Conservation (phyloP, 2,888 invertebrate genomes). For the Bedellia somnulentella region DNA sequence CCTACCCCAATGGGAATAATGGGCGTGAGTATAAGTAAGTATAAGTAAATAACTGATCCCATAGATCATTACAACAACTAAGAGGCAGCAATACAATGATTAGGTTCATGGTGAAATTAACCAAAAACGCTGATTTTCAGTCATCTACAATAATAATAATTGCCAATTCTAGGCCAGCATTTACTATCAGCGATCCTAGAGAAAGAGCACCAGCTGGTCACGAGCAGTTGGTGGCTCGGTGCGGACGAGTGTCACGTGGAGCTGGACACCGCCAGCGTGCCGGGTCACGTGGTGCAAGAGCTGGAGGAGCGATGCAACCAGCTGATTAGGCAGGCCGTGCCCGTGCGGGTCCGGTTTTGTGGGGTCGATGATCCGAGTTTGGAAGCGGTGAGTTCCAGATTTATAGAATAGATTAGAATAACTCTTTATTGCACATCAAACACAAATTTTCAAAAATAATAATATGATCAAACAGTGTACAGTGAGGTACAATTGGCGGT, state of each 20-base stretch:
- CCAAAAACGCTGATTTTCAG: too few species aligned
- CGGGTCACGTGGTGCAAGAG: slow-evolving; percentile 42
- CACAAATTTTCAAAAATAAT: too few species aligned
- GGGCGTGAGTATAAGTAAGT: too few species aligned
- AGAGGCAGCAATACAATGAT: too few species aligned
- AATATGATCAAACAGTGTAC: too few species aligned
- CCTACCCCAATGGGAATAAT: too few species aligned
- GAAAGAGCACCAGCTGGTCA: slow-evolving; percentile 65
- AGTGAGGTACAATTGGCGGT: too few species aligned
- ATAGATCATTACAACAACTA: too few species aligned
- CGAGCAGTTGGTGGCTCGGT: slow-evolving; percentile 85
- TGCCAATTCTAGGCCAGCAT: slow-evolving; percentile 67
- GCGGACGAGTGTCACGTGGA: slow-evolving; percentile 75
- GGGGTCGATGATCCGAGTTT: slow-evolving; percentile 64
- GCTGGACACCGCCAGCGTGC: slow-evolving; percentile 55
- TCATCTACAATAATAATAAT: not conserved
- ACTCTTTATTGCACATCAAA: too few species aligned
- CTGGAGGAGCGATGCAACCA: slow-evolving; percentile 69
- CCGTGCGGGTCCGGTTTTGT: slow-evolving; percentile 66
- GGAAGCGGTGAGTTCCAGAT: slow-evolving; percentile 24
- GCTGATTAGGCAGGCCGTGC: slow-evolving; percentile 64
- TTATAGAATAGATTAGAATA: not conserved
- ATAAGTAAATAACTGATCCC: too few species aligned
- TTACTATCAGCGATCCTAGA: slow-evolving; percentile 79
- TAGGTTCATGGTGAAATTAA: too few species aligned